Conservation (phyloP, 1,140 invertebrate species). For the Tribolium madens region DNA sequence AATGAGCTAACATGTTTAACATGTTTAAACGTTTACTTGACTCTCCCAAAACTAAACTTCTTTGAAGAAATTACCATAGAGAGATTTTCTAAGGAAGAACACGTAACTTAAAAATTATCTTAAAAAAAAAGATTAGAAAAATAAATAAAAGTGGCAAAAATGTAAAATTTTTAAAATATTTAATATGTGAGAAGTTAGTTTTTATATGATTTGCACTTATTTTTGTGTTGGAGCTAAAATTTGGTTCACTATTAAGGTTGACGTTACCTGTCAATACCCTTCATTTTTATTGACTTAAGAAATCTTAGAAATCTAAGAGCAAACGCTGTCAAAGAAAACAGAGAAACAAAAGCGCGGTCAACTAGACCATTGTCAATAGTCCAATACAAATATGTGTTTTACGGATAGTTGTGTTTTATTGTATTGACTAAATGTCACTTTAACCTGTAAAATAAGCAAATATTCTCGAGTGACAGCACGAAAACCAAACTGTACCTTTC, state of each 20-base stretch:
- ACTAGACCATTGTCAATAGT: slow-evolving; percentile 60
- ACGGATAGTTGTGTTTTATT: slow-evolving; percentile 63
- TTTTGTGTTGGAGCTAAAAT: not conserved
- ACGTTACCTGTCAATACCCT: slow-evolving; percentile 43
- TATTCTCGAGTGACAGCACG: slow-evolving; percentile 54
- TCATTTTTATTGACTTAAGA: slow-evolving; percentile 46
- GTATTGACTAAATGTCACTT: slow-evolving; percentile 61
- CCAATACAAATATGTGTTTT: slow-evolving; percentile 61
- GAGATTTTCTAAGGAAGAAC: not conserved
- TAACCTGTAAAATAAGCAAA: slow-evolving; percentile 61
- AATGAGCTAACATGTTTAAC: not conserved
- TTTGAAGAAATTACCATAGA: no score
- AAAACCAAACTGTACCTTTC: not conserved
- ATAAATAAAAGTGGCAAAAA: no score
- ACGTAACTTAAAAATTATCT: no score
- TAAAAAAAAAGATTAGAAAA: no score
- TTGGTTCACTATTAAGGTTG: slow-evolving; percentile 3
- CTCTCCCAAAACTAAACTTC: slow-evolving; percentile 1
- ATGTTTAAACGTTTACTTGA: slow-evolving; percentile 13
- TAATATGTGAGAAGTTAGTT: no score
- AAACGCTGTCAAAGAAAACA: slow-evolving; percentile 47
- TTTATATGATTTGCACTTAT: no score
- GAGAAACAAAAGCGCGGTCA: slow-evolving; percentile 53
- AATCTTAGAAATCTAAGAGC: slow-evolving; percentile 52
- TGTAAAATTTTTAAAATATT: no score